These are phyloP conservation scores for Pyrrhia umbra DNA, from an alignment of 2,888 invertebrate genomes.

Conservation along the genomic window DNA sequence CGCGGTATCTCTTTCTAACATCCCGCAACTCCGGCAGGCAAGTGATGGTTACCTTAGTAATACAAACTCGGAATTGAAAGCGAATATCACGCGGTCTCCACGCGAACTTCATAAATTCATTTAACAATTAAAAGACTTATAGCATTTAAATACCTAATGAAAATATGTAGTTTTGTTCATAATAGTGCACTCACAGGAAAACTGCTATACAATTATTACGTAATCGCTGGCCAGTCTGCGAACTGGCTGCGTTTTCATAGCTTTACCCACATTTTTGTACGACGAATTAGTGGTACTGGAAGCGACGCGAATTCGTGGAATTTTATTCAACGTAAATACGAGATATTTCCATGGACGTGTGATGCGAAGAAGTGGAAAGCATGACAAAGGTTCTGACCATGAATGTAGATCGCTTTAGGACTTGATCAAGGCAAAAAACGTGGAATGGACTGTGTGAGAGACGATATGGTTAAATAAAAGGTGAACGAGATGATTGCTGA, in stretches of 20 bases:
- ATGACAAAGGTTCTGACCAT: too few species aligned
- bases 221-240: conserved; percentile 24
- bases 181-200: conserved; percentile 21
- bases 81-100: background rate
- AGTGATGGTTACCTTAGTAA: too few species aligned
- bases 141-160: conserved; percentile 19
- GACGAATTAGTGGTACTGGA: conserved; percentile 17
- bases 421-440: too few species aligned
- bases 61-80: background rate
- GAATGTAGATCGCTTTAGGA: too few species aligned
- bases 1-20: too few species aligned
- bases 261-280: conserved; percentile 48
- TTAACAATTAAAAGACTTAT: background rate
- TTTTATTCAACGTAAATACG: too few species aligned
- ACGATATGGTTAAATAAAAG: too few species aligned
- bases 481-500: too few species aligned
- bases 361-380: too few species aligned
- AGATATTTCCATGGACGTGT: too few species aligned
- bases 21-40: too few species aligned
- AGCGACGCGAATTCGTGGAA: background rate
- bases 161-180: conserved; percentile 34
- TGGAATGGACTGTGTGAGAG: too few species aligned
- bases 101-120: background rate
- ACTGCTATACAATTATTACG: conserved; percentile 33
- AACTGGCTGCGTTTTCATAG: conserved; percentile 27